A percentile compares a stretch with the other conserved stretches of the same genome.
phyloP scores from a whole-genome alignment of 1,140 invertebrate species.

The Saccostrea cuccullata region DNA sequence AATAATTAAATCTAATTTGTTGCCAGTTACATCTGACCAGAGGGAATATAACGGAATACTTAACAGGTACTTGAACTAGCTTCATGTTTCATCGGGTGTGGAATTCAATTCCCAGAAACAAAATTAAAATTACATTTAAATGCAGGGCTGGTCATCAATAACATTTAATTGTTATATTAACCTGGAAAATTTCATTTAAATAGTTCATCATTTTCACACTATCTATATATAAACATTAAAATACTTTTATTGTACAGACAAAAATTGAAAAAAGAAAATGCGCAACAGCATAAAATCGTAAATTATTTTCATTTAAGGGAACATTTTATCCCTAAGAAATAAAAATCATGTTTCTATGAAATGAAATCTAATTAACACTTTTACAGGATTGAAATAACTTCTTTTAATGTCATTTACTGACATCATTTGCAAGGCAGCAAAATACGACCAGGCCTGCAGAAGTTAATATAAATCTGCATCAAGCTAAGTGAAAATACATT shows the following conservation, averaged over 20 bases:
- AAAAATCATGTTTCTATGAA: background rate
- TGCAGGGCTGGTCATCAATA: background rate
- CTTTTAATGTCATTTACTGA: background rate
- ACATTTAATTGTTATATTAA: background rate
- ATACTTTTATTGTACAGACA: background rate
- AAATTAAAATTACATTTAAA: background rate
- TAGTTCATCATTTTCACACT: background rate
- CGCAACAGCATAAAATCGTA: background rate
- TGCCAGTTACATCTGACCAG: background rate
- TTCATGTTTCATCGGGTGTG: background rate
- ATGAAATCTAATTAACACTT: background rate
- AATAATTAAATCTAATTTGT: constrained; percentile 11
- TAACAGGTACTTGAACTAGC: background rate
- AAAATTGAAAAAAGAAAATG: background rate
- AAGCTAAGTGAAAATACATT: constrained; percentile 26
- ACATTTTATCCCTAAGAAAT: background rate
- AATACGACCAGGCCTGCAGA: background rate
- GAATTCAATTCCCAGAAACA: background rate
- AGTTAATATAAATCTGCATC: constrained; percentile 5
- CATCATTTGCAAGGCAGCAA: background rate
- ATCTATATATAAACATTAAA: background rate
- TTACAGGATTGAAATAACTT: background rate
- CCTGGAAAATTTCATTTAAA: background rate
- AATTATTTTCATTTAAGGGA: background rate
- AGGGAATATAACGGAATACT: background rate